Percentiles rank a stretch among this genome's conserved stretches.
phyloP scores from a whole-genome alignment of 2,888 invertebrate genomes.

The Pseudococcus viburni region DNA sequence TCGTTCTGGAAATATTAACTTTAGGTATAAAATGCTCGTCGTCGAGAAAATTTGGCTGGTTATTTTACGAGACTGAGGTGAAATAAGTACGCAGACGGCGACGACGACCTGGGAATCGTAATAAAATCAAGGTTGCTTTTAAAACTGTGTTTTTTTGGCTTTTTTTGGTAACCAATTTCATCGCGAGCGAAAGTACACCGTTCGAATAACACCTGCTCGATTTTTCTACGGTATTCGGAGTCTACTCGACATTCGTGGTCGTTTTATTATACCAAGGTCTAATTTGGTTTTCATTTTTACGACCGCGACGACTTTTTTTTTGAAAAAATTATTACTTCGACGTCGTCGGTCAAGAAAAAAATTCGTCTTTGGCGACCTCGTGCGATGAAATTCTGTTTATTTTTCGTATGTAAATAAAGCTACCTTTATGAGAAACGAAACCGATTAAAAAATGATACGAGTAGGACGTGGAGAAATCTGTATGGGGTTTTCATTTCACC shows the following conservation, averaged over 20 bases:
- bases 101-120: neutral
- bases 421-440: neutral
- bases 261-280: constrained; percentile 25
- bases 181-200: neutral
- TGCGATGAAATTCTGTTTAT: neutral
- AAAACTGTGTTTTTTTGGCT: neutral
- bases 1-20: neutral
- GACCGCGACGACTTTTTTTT: neutral
- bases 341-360: neutral
- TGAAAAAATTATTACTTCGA: neutral
- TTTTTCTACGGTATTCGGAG: neutral
- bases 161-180: neutral
- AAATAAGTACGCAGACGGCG: neutral
- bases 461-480: neutral
- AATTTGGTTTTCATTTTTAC: neutral
- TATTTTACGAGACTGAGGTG: neutral
- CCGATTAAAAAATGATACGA: constrained; percentile 2
- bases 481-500: neutral
- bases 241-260: neutral
- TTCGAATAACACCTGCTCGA: neutral
- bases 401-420: neutral
- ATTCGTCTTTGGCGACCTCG: neutral
- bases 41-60: neutral
- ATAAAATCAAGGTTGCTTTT: constrained; percentile 14
- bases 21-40: neutral